Conservation (phyloP, 2,797 vertebrate genomes). For the Leptodactylus fallax region DNA sequence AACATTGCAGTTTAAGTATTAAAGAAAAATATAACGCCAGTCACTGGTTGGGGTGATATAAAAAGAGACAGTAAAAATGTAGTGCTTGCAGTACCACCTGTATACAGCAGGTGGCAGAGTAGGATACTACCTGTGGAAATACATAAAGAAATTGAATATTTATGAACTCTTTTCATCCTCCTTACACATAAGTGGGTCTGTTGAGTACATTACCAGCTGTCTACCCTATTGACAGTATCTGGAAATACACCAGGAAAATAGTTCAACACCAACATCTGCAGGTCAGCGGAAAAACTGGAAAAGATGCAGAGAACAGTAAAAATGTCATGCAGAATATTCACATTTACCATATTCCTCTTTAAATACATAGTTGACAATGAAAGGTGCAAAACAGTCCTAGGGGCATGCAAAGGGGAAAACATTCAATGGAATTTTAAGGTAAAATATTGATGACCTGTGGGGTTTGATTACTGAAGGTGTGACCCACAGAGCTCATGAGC, state of each 20-base stretch:
- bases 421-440: neutral
- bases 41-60: too few species aligned
- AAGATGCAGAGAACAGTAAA: neutral
- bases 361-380: neutral
- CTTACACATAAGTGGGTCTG: neutral
- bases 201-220: neutral
- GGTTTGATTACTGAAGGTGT: too few species aligned
- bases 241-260: slow-evolving; percentile 1
- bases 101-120: neutral
- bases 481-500: too few species aligned
- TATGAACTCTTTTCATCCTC: neutral
- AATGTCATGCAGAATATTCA: neutral
- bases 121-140: neutral
- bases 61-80: neutral
- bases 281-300: neutral
- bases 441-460: too few species aligned
- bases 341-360: neutral
- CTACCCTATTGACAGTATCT: neutral
- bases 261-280: neutral
- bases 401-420: neutral
- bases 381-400: neutral
- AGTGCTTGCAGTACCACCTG: neutral
- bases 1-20: too few species aligned
- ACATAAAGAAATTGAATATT: neutral
- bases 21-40: too few species aligned